phyloP scores from a whole-genome alignment of 2,888 invertebrate genomes.

The Rhamnusium bicolor region DNA sequence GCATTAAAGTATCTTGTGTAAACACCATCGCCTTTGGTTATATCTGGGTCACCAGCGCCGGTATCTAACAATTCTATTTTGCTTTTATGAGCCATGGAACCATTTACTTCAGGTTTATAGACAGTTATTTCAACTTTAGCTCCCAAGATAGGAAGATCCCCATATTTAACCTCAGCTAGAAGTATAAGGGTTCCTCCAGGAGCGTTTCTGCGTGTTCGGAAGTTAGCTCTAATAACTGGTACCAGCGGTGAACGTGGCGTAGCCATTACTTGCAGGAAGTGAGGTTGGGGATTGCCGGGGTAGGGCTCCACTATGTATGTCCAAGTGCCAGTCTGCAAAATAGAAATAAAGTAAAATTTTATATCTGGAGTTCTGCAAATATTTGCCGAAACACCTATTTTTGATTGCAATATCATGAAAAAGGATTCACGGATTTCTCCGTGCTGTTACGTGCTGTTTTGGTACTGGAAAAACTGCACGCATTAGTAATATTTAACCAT shows the following conservation, averaged over 20 bases:
- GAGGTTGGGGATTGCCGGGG: slow-evolving; percentile 75
- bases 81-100: slow-evolving; percentile 64
- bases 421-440: too few species aligned
- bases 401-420: too few species aligned
- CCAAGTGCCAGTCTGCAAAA: slow-evolving; percentile 73
- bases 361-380: too few species aligned
- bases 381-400: too few species aligned
- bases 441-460: too few species aligned
- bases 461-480: too few species aligned
- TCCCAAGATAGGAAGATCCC: slow-evolving; percentile 74
- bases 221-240: slow-evolving; percentile 70
- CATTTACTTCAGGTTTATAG: slow-evolving; percentile 66
- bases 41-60: slow-evolving; percentile 78
- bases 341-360: neutral
- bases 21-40: slow-evolving; percentile 77
- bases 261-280: slow-evolving; percentile 76
- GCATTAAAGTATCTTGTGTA: slow-evolving; percentile 77
- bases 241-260: slow-evolving; percentile 71
- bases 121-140: slow-evolving; percentile 75
- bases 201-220: slow-evolving; percentile 70
- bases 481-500: too few species aligned
- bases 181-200: slow-evolving; percentile 71
- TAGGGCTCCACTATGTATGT: slow-evolving; percentile 75
- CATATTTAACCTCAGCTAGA: slow-evolving; percentile 74
- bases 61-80: slow-evolving; percentile 74